Base-by-base conservation (phyloP, 2,888 invertebrate genomes). In the Apeira syringaria region DNA sequence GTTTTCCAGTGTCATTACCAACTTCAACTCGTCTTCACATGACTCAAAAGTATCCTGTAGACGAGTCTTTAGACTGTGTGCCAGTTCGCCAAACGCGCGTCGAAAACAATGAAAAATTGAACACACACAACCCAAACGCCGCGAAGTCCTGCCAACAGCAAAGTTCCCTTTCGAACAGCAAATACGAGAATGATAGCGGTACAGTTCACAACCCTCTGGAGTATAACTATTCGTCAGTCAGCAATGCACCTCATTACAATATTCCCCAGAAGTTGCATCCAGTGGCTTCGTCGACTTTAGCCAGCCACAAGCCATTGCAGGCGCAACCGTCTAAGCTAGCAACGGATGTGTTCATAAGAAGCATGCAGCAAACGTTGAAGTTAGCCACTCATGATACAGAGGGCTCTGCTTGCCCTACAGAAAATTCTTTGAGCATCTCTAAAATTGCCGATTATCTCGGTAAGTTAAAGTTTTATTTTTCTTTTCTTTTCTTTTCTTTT, bases 401-500 rank as follows among this genome's bases (percentile, higher is more conserved):
- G n/a, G 47, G 44, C 1, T 52, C 55, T 0, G 31, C 32, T 3
- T 28, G 24, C 18, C 44, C 28, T 6, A 17, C 47, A 0, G 85
- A 86, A 18, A 75, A 77, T 58, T 88, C 88, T 1, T 53, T 88
- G 11, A 87, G 85, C 47, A 69, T 87, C 47, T 87, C 88, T 0
- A 83, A 76, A 53, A 88, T 89, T 58, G 82, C 81, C 20, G 85
- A 84, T 53, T 82, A 75, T 61, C 64, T 89, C 27, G 82, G 88
- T 87, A 62, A 68, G 74, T 53, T 8, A n/a, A n/a, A n/a, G 26
- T 12, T 17, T 17, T 30, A 26, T 27, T 29, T 27, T n/a, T n/a
- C n/a, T n/a, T n/a, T n/a, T n/a, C n/a, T n/a, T n/a, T n/a, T n/a
- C n/a, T n/a, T n/a, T n/a, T n/a, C n/a, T n/a, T n/a, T n/a, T n/a